These are phyloP conservation scores for Papilio xuthus DNA, from an alignment of 1,140 invertebrate genomes.

Conservation along the genomic window DNA sequence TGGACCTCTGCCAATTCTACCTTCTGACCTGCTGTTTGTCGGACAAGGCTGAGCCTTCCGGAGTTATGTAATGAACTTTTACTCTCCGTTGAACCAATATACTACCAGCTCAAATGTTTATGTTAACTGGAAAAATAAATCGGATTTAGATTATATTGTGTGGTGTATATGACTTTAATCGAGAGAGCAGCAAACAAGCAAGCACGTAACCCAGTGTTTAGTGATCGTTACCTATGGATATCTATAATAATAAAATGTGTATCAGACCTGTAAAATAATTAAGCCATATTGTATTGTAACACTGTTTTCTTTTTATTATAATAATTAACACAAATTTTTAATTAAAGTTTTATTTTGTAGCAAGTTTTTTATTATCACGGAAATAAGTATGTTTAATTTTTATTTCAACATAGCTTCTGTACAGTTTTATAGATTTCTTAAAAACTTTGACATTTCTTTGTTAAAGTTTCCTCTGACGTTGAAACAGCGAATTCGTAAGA, in stretches of 20 bases:
- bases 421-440: not conserved
- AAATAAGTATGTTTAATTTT: not conserved
- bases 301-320: too few species aligned
- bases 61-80: not conserved
- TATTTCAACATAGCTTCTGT: not conserved
- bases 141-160: too few species aligned
- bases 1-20: conserved; percentile 1
- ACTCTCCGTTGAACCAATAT: not conserved
- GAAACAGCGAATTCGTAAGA: not conserved
- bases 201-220: too few species aligned
- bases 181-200: too few species aligned
- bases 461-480: not conserved
- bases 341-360: too few species aligned
- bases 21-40: not conserved
- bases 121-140: too few species aligned
- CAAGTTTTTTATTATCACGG: not conserved
- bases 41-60: conserved; percentile 7
- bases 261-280: not conserved
- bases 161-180: too few species aligned
- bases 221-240: too few species aligned
- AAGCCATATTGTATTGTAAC: too few species aligned
- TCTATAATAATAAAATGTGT: too few species aligned
- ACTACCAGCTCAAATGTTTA: not conserved
- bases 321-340: too few species aligned
- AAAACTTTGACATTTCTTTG: not conserved